phyloP scores from a whole-genome alignment of 2,113 vertebrate species.

The Cynocephalus volans region DNA sequence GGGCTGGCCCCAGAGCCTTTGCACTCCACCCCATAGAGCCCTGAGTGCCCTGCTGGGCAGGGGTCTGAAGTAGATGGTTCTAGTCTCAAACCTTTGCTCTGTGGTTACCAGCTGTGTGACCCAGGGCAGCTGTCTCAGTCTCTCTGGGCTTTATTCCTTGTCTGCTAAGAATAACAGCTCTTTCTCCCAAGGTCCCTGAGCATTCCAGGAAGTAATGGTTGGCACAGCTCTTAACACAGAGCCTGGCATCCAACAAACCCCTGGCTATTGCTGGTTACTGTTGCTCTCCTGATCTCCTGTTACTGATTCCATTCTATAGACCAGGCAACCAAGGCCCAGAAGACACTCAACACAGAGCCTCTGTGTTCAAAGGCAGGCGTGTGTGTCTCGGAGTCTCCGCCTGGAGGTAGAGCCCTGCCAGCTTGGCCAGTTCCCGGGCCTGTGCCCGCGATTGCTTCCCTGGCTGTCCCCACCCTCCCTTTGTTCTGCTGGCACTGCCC shows the following conservation, averaged over 20 bases:
- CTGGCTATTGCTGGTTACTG: fast-evolving
- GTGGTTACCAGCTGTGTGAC: neutral
- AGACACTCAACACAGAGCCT: neutral
- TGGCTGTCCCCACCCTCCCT: neutral
- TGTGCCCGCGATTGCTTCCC: neutral
- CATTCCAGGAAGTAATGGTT: neutral
- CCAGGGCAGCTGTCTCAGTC: neutral
- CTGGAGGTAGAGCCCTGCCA: neutral
- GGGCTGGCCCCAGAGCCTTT: neutral
- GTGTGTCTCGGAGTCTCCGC: neutral
- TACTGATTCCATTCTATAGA: too few species aligned
- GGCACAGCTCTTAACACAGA: neutral
- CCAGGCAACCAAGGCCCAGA: neutral
- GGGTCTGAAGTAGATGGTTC: neutral
- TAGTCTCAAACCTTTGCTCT: neutral
- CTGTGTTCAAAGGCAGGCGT: neutral
- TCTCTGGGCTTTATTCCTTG: neutral
- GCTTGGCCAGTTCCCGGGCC: neutral
- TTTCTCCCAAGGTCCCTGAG: neutral
- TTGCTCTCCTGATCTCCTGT: neutral
- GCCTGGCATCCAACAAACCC: neutral
- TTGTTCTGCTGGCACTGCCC: neutral
- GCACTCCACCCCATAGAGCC: neutral
- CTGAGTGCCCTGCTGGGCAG: neutral
- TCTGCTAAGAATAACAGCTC: neutral